Evolutionary conservation across 2,113 vertebrate species (phyloP).

Genomic region (Mustela lutreola): DNA sequence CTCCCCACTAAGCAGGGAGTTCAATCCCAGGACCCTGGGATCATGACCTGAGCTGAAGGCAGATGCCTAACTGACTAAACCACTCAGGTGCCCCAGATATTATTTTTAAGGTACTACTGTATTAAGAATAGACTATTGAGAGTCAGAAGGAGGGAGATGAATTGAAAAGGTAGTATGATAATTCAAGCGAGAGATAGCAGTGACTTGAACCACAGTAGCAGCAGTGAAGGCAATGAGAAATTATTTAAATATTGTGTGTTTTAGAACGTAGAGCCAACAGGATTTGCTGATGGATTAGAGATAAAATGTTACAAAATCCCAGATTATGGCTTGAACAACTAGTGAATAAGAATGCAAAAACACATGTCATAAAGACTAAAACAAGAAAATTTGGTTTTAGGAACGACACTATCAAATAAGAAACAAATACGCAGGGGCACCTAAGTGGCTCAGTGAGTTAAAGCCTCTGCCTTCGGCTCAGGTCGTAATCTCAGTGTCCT

Average conservation of each 20-base stretch:
- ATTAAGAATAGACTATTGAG: neutral
- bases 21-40: too few species aligned
- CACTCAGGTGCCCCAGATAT: neutral
- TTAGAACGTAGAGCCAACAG: neutral
- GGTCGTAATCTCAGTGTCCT: too few species aligned
- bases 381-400: neutral
- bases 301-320: neutral
- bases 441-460: too few species aligned
- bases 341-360: neutral
- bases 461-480: too few species aligned
- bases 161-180: neutral
- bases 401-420: neutral
- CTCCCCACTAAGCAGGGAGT: too few species aligned
- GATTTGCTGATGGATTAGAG: neutral
- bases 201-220: neutral
- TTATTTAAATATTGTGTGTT: neutral
- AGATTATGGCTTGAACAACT: neutral
- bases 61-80: too few species aligned
- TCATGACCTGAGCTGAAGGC: too few species aligned
- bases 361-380: neutral
- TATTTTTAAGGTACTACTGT: neutral
- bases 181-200: neutral
- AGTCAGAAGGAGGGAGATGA: neutral
- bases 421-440: neutral
- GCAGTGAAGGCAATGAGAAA: neutral